Base-by-base conservation (phyloP, 2,888 invertebrate genomes). In the Toxonevra muliebris region DNA sequence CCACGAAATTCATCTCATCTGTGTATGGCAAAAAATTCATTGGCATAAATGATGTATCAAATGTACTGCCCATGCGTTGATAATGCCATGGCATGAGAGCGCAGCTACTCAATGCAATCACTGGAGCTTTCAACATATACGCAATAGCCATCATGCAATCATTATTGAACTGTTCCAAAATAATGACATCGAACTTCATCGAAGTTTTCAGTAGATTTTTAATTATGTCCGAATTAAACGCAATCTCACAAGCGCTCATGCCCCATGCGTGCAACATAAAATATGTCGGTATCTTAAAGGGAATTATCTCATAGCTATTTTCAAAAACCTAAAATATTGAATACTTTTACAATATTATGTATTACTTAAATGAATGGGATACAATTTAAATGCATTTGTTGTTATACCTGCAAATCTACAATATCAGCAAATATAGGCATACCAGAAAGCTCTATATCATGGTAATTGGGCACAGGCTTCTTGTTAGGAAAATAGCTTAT, bases 111-210 rank as follows among this genome's bases (percentile, higher is more conserved):
- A 90, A 75, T 0, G 86, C 86, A 0, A 91, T 86, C 1, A 88
- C 87, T 0, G 91, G 91, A 0, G 88, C 89, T 19, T 87, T 79
- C 20, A 91, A 86, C 74, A 89, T 88, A 76, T 90, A 87, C 0
- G 88, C 89, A 20, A 93, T 77, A 0, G 89, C 90, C 41, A 90
- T 79, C 76, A 89, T 88, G 78, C 93, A 92, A 76, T 93, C 90
- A 66, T 88, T 88, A 75, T 90, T 90, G 78, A 93, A 93, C 61
- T 88, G 88, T 81, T 93, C 92, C 19, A 89, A 84, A 1, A 93
- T 80, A 8, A 91, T 85, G 0, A 92, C 78, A 80, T 93, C 92
- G 73, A 88, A 92, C 57, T 88, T 87, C 1, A 65, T 74, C 0
- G 69, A 45, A 0, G 72, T 73, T 8, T 61, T 68, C 4, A 81